Evolutionary conservation across 2,797 vertebrate species (phyloP).

Genomic region (Scyliorhinus canicula): DNA sequence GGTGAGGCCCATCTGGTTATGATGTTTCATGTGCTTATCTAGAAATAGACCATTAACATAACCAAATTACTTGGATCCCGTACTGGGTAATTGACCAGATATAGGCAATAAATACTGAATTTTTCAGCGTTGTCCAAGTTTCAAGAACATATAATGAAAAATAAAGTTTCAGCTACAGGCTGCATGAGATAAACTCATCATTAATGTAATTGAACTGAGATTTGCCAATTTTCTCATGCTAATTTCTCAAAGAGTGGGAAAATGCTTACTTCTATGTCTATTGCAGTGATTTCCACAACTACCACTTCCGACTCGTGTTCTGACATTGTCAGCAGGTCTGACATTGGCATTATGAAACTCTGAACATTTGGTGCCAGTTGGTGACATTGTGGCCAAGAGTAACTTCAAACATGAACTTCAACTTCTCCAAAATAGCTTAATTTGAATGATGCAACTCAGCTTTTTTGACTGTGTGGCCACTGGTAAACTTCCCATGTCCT

Average conservation of each 20-base stretch:
- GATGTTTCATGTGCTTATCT: no score
- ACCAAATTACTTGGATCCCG: not conserved
- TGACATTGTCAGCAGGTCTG: not conserved
- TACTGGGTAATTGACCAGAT: not conserved
- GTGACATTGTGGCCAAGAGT: not conserved
- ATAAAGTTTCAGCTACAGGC: not conserved
- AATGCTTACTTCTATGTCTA: not conserved
- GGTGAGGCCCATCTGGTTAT: no score
- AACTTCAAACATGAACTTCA: not conserved
- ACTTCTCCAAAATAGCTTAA: not conserved
- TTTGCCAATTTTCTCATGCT: not conserved
- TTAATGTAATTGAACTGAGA: not conserved
- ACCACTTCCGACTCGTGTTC: not conserved
- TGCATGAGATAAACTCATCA: not conserved
- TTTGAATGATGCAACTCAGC: not conserved
- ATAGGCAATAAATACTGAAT: not conserved
- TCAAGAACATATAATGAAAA: not conserved
- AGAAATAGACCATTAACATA: no score
- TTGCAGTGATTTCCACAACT: not conserved
- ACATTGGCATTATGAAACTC: not conserved
- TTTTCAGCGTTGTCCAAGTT: not conserved
- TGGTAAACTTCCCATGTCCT: not conserved
- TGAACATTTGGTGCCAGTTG: not conserved
- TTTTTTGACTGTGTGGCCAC: not conserved
- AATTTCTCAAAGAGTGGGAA: not conserved